These are phyloP conservation scores for Abramis brama DNA, from an alignment of 2,113 vertebrate genomes.

Conservation along the genomic window DNA sequence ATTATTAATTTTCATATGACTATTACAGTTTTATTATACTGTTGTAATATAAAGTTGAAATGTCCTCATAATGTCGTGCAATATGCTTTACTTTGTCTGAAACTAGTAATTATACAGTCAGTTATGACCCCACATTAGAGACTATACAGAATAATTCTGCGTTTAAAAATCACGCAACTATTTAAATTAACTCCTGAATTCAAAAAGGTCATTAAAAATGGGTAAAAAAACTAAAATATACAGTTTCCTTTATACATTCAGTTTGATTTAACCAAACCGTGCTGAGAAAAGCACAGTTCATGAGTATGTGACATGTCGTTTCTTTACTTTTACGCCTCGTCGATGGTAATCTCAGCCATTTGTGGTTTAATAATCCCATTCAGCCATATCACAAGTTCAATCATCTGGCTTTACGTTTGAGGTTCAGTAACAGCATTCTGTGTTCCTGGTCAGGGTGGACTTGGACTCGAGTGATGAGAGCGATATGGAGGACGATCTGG, in stretches of 20 bases:
- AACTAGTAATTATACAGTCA: not conserved
- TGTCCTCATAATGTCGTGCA: not conserved
- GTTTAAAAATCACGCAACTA: not conserved
- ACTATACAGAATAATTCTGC: not conserved
- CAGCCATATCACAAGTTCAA: no score
- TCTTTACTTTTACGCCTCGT: not conserved
- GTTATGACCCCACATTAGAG: not conserved
- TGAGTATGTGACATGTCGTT: not conserved
- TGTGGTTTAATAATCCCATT: not conserved
- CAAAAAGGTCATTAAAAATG: not conserved
- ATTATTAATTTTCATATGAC: no score
- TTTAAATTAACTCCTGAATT: not conserved
- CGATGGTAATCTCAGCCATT: not conserved
- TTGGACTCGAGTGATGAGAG: constrained; percentile 98
- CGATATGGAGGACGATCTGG: constrained; percentile 92
- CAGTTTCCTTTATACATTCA: not conserved
- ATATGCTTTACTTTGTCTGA: not conserved
- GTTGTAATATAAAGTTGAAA: no score
- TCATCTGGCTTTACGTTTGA: not conserved
- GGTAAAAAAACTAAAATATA: not conserved
- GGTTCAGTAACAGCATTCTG: not conserved
- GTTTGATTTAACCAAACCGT: not conserved
- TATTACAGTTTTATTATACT: no score
- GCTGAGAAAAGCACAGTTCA: not conserved
- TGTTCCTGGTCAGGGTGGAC: constrained; percentile 81